phyloP scores from a whole-genome alignment of 30 jellyfish, hydroid and myxozoan species.

The Aurelia coerulea region DNA sequence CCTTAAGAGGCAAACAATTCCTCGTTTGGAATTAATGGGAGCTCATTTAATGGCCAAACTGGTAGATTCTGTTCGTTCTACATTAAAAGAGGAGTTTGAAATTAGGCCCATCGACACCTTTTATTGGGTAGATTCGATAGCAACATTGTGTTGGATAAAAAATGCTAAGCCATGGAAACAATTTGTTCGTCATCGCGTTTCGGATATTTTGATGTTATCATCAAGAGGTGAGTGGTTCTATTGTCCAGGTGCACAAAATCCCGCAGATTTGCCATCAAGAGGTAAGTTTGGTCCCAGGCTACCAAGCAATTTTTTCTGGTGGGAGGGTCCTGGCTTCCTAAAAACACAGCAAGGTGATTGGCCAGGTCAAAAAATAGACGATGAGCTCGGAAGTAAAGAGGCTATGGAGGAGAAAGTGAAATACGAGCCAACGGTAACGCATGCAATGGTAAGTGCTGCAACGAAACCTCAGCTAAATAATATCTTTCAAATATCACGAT shows the following conservation, averaged over 20 bases:
- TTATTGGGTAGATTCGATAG: constrained; percentile 50
- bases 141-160: constrained; percentile 44
- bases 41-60: constrained; percentile 45
- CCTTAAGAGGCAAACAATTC: constrained; percentile 36
- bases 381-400: neutral
- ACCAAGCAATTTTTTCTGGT: constrained; percentile 35
- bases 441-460: constrained; percentile 11
- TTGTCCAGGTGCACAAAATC: constrained; percentile 42
- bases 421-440: constrained; percentile 41
- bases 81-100: constrained; percentile 8
- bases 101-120: neutral
- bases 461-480: constrained; percentile 4
- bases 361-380: neutral
- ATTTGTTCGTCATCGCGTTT: constrained; percentile 40
- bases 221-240: constrained; percentile 34
- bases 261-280: constrained; percentile 33
- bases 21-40: constrained; percentile 67
- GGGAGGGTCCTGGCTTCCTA: constrained; percentile 67
- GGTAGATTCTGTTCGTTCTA: neutral
- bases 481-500: neutral
- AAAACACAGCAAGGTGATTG: constrained; percentile 16
- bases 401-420: constrained; percentile 27
- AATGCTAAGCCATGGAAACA: constrained; percentile 48
- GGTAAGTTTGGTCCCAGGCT: constrained; percentile 5
- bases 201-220: constrained; percentile 14